Evolutionary conservation across 2,113 vertebrate genomes (phyloP), one percentile per base, ranked within the genome.

Genomic region (Brienomyrus brachyistius): DNA sequence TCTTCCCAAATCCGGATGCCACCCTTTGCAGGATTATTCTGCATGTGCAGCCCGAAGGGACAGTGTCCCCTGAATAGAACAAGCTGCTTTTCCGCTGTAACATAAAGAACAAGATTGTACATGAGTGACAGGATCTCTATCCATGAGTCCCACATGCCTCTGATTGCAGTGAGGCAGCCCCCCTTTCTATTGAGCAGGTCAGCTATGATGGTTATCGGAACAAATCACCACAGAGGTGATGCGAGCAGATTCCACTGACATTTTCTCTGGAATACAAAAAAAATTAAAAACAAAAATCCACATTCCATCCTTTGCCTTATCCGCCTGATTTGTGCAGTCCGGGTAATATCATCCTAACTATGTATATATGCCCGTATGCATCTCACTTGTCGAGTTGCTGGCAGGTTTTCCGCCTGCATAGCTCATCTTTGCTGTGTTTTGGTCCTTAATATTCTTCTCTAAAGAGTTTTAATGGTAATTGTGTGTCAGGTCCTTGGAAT

Each of bases 81-180:
- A 40, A 43, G 35, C 31, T 19, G 74, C 74, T 43, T 43, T 17
- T 80, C 74, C 40, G 17, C 35, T 43, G 35, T 80, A 80, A 43
- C 74, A 43, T 80, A 80, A 80, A 80, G 74, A 80, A 80, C 74
- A 80, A 80, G 74, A 80, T 80, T 80, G 74, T 80, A 80, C 74
- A 80, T 80, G 74, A 80, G 74, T 80, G 74, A 80, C 74, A 80
- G 74, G 74, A 40, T 43, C 35, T 35, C 74, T 40, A 80, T 19
- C 74, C 74, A 19, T 80, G 74, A 43, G 19, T 35, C 74, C 74
- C 74, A 80, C 74, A 80, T 15, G 43, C 17, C 74, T 80, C 15
- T 80, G 74, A 80, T 80, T 80, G 74, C 74, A 80, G 74, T 35
- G 35, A 80, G 74, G 35, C 74, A 80, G 35, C 35, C 19, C 74